Evolutionary conservation across 2,113 vertebrate genomes (phyloP), one percentile per base, ranked within the genome.

Genomic region (Passer domesticus): DNA sequence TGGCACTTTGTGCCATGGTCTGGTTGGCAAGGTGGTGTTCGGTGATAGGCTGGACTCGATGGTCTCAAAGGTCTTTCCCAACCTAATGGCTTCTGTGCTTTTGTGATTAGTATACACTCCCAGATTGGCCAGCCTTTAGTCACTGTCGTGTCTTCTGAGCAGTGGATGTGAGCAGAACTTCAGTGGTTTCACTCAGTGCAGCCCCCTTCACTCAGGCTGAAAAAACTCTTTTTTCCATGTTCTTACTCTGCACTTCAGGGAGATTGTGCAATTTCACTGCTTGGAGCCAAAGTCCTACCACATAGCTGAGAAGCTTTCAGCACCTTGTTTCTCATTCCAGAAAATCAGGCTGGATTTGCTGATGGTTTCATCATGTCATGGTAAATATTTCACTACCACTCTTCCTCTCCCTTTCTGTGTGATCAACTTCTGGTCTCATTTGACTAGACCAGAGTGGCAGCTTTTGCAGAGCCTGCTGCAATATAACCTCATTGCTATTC

Each of bases 371-470:
- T 92, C 85, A 75, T 30, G 83, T 93, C 88, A 49, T 15, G 14
- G 59, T 81, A 94, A 95, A 95, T 96, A 94, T 86, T 97, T 96
- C 93, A 94, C 73, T 63, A 74, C 24, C 6, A 24, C 60, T 91
- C 73, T 70, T 70, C 73, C 23, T 83, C 20, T 89, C 41, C 33
- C 31, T 72, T 94, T 81, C 63, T 74, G n/a, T 10, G 3, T 86
- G 67, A 70, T 77, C 68, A 83, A 2, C 37, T 79, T 86, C 64
- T 90, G 64, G 41, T 28, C 52, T 81, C 72, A 83, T 94, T 70
- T 81, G 59, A 46, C 59, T 80, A 88, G 44, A 62, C n/a, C 7
- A 21, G 83, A 75, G 44, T 33, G 60, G 15, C 39, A 67, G 49
- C 39, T 90, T 91, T 87, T 83, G 13, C 39, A 83, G 47, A 63